A percentile compares a stretch with the other conserved stretches of the same genome.
These are phyloP conservation scores for Puntigrus tetrazona DNA, from an alignment of 2,113 vertebrate species.

Conservation along the genomic window DNA sequence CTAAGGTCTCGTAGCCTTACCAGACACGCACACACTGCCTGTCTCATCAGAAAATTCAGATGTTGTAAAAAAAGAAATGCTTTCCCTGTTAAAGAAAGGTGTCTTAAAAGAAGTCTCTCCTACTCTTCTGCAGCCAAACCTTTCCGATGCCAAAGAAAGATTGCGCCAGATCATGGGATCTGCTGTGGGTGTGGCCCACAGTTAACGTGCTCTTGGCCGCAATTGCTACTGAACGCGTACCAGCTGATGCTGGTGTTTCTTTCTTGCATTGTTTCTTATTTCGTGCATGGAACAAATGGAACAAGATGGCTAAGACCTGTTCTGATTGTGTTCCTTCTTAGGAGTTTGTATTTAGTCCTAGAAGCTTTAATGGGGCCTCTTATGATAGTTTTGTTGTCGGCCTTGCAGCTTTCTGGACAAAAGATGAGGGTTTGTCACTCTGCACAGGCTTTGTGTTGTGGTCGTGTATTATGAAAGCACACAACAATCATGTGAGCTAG, in stretches of 20 bases:
- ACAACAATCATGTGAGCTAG: background rate
- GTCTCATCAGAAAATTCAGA: background rate
- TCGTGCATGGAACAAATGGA: background rate
- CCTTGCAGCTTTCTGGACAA: too few relatives aligned
- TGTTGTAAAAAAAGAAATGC: background rate
- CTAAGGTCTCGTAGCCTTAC: background rate
- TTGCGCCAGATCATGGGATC: background rate
- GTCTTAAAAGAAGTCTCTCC: background rate
- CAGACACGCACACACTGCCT: background rate
- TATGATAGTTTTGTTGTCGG: too few relatives aligned
- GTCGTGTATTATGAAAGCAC: too few relatives aligned
- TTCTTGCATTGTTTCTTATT: background rate
- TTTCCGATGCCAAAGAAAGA: background rate
- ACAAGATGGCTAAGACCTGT: too few relatives aligned
- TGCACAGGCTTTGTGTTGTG: background rate
- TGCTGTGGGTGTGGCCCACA: background rate
- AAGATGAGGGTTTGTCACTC: background rate
- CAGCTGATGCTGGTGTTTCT: background rate
- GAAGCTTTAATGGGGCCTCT: too few relatives aligned
- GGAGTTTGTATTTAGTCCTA: too few relatives aligned
- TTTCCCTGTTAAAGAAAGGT: background rate
- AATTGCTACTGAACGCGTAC: background rate
- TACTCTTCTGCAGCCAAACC: background rate
- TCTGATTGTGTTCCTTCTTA: too few relatives aligned
- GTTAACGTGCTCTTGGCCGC: background rate